phyloP scores from a whole-genome alignment of 2,888 invertebrate species.

The Dichetophora obliterata region DNA sequence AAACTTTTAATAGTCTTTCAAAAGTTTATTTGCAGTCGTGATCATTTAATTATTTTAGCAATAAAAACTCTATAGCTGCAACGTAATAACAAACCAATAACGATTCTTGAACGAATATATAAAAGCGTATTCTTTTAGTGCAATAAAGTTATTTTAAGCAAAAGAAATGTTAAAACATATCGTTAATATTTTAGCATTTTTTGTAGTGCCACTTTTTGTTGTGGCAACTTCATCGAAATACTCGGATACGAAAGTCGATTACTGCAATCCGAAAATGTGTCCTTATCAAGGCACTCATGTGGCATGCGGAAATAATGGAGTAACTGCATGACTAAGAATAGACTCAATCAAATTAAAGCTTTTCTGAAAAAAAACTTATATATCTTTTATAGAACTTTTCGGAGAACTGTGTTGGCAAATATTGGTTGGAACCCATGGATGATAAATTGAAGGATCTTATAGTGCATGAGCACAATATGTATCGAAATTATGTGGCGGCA shows the following conservation, averaged over 20 bases:
- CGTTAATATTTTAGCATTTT: background rate
- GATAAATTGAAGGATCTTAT: slow-evolving; percentile 35
- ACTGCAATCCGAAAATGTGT: slow-evolving; percentile 44
- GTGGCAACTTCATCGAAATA: background rate
- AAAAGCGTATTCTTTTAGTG: background rate
- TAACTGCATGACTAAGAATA: slow-evolving; percentile 9
- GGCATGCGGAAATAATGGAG: slow-evolving; percentile 45
- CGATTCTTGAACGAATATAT: background rate
- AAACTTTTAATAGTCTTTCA: too few species aligned
- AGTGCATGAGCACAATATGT: slow-evolving; percentile 40
- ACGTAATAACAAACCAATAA: background rate
- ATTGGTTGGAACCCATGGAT: slow-evolving; percentile 36
- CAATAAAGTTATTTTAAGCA: background rate
- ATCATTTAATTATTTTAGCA: background rate
- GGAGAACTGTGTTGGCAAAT: slow-evolving; percentile 38
- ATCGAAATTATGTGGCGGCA: slow-evolving; percentile 21
- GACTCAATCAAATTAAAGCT: too few species aligned
- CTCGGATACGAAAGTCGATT: slow-evolving; percentile 30
- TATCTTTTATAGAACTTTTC: slow-evolving; percentile 40
- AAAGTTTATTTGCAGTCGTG: background rate
- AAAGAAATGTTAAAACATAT: background rate
- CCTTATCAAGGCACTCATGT: slow-evolving; percentile 48
- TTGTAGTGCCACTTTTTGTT: too few species aligned
- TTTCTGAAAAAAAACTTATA: background rate
- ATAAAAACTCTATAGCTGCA: background rate